Evolutionary conservation across 2,888 invertebrate genomes (phyloP).

Genomic region (Trissonchulus latispiculum): DNA sequence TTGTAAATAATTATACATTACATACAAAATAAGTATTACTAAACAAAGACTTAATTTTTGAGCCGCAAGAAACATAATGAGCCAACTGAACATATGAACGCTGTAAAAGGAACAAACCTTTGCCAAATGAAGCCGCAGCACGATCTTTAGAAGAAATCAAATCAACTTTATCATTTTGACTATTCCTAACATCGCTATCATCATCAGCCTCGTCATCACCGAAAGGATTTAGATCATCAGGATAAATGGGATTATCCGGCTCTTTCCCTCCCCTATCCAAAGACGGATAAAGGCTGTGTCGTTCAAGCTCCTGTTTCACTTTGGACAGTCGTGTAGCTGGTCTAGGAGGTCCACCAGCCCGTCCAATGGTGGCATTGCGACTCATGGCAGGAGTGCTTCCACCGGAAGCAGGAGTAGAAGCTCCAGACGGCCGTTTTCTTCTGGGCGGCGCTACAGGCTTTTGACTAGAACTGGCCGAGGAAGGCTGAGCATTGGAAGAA

Average conservation of each 20-base stretch:
- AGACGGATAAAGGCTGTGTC: too few species aligned
- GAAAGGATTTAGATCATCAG: constrained; percentile 72
- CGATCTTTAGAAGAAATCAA: too few species aligned
- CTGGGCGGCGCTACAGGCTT: not conserved
- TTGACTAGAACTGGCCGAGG: too few species aligned
- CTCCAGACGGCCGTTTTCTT: not conserved
- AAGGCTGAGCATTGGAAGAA: not conserved
- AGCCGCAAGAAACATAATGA: too few species aligned
- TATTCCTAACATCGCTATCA: not conserved
- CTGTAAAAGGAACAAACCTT: too few species aligned
- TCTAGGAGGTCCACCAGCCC: not conserved
- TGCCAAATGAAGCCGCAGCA: too few species aligned
- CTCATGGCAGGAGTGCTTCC: not conserved
- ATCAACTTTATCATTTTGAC: too few species aligned
- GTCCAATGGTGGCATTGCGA: not conserved
- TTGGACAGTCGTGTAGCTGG: not conserved
- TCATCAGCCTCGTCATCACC: constrained; percentile 56
- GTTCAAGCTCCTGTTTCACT: not conserved
- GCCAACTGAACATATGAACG: too few species aligned
- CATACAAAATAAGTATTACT: too few species aligned
- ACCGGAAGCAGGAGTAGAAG: not conserved
- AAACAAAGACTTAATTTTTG: too few species aligned
- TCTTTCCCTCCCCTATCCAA: too few species aligned
- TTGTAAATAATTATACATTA: too few species aligned
- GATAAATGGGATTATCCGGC: constrained; percentile 52